These are phyloP conservation scores for Coracopsis vasa DNA, from an alignment of 2,113 vertebrate genomes.

Conservation along the genomic window DNA sequence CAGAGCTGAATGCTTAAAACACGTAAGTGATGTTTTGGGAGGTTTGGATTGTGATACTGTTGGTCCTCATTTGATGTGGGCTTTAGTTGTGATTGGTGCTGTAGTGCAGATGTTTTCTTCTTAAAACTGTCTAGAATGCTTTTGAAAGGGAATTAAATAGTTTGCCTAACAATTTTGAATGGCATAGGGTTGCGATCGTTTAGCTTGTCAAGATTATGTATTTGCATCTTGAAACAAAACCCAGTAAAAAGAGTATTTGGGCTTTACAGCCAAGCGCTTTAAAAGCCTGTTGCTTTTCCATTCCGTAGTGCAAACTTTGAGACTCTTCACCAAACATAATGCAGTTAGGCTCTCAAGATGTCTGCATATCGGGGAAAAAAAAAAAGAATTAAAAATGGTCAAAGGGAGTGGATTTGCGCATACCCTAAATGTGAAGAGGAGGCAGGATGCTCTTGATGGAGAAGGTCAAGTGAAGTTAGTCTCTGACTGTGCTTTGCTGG, in stretches of 20 bases:
- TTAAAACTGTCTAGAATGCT: not conserved
- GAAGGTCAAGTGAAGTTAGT: not conserved
- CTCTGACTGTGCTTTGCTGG: not conserved
- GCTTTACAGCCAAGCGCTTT: not conserved
- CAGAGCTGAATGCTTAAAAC: not conserved
- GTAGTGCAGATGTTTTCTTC: not conserved
- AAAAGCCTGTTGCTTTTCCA: not conserved
- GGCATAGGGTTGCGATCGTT: not conserved
- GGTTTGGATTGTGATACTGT: not conserved
- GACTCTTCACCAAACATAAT: not conserved
- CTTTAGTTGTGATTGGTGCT: not conserved
- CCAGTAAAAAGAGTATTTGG: not conserved
- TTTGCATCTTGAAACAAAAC: not conserved
- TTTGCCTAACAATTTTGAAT: not conserved
- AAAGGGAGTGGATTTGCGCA: not conserved
- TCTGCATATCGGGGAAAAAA: too few relatives aligned
- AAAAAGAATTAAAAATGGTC: not conserved
- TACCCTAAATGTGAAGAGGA: not conserved
- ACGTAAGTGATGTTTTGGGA: not conserved
- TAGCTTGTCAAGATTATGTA: not conserved
- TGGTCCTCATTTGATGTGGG: not conserved
- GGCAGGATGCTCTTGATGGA: not conserved
- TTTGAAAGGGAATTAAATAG: not conserved
- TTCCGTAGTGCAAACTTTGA: not conserved
- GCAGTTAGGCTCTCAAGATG: not conserved